Percentiles rank a stretch among this genome's conserved stretches.
Conservation (phyloP, 64 coral and sea anemone species). For the Actinia equina region DNA sequence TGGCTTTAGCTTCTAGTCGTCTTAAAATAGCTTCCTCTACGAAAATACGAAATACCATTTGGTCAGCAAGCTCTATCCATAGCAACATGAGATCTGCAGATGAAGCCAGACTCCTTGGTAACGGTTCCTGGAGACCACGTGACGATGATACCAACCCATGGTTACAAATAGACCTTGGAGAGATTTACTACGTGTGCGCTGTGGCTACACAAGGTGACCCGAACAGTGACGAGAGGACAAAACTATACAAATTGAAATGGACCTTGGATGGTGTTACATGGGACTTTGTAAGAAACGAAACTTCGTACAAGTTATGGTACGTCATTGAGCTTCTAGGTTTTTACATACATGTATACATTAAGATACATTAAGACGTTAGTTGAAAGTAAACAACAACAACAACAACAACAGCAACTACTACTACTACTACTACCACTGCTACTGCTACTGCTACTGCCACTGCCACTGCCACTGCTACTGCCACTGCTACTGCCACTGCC, state of each 20-base stretch:
- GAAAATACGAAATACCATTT: not conserved
- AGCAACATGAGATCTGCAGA: not conserved
- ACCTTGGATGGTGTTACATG: not conserved
- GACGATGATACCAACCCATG: not conserved
- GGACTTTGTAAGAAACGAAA: not conserved
- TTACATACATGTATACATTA: too few relatives aligned
- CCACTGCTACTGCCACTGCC: too few relatives aligned
- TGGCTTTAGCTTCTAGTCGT: not conserved
- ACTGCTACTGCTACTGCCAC: too few relatives aligned
- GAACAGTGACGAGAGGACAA: not conserved
- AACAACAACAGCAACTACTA: too few relatives aligned
- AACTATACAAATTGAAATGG: not conserved
- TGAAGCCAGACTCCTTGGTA: not conserved
- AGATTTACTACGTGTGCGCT: slow-evolving; percentile 8
- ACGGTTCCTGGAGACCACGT: not conserved
- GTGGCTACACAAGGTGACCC: slow-evolving; percentile 10
- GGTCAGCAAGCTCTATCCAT: not conserved
- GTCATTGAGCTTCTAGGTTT: not conserved
- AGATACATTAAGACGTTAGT: too few relatives aligned
- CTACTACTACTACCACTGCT: too few relatives aligned
- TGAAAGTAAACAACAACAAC: too few relatives aligned
- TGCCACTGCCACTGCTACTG: too few relatives aligned
- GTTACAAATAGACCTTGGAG: slow-evolving; percentile 4
- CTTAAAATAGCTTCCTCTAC: not conserved
- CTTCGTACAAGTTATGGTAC: not conserved